A percentile compares a stretch with the other conserved stretches of the same genome.
Conservation (phyloP, 2,888 invertebrate species). For the Oligia latruncula region DNA sequence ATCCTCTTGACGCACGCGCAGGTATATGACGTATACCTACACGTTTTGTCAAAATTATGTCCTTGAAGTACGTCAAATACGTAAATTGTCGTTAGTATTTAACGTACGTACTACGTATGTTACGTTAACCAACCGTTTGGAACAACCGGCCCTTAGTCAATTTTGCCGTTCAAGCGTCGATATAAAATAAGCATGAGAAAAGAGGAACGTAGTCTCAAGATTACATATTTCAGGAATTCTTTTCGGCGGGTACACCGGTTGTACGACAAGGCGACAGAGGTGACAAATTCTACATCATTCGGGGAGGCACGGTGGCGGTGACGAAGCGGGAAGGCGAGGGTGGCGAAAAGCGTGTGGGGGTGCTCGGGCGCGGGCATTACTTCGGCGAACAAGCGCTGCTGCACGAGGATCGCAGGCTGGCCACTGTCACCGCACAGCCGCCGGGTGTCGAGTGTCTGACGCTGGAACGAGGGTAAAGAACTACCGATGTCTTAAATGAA, state of each 20-base stretch:
- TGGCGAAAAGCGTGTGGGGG: constrained; percentile 92
- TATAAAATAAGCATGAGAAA: not conserved
- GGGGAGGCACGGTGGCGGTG: constrained; percentile 94
- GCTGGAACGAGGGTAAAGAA: constrained; percentile 93
- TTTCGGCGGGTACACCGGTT: constrained; percentile 94
- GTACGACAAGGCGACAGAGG: constrained; percentile 96
- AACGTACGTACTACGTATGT: too few relatives aligned
- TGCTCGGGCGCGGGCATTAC: constrained; percentile 94
- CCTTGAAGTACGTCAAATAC: not conserved
- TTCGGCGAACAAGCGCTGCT: constrained; percentile 97
- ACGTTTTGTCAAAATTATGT: not conserved
- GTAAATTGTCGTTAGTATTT: too few relatives aligned
- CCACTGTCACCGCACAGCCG: constrained; percentile 96
- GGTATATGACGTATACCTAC: not conserved
- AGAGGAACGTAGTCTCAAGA: not conserved
- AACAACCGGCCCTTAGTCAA: not conserved
- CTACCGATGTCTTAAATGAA: not conserved
- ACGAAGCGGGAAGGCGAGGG: constrained; percentile 91
- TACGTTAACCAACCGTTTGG: too few relatives aligned
- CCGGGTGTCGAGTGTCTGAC: constrained; percentile 96
- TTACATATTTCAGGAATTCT: constrained; percentile 92
- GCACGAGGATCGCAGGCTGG: constrained; percentile 96
- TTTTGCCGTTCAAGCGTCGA: not conserved
- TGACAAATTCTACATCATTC: constrained; percentile 97
- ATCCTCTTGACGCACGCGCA: not conserved